Conservation (phyloP, 2,888 invertebrate genomes). For the Anthrax anthrax region DNA sequence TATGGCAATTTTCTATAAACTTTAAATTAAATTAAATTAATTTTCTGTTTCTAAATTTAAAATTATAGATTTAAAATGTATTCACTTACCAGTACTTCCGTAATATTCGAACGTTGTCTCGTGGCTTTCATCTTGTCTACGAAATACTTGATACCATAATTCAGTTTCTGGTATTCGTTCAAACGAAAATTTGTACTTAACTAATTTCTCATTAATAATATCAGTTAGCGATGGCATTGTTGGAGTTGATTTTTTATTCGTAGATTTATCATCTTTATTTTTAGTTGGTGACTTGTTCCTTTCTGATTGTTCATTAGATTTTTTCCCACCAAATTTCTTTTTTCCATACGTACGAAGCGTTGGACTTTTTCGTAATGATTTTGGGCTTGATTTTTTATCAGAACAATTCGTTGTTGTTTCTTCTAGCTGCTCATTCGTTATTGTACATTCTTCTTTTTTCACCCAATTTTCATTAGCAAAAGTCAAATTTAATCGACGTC, state of each 20-base stretch:
- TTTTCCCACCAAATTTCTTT: slow-evolving; percentile 1
- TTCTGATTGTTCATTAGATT: slow-evolving; percentile 1
- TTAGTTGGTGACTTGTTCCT: neutral
- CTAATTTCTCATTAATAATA: neutral
- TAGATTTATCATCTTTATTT: neutral
- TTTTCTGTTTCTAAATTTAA: too few relatives aligned
- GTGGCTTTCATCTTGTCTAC: slow-evolving; percentile 57
- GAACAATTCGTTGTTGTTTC: too few relatives aligned
- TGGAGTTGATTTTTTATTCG: neutral
- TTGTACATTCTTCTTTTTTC: too few relatives aligned
- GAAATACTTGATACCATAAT: slow-evolving; percentile 66
- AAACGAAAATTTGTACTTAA: slow-evolving; percentile 53
- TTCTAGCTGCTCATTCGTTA: too few relatives aligned
- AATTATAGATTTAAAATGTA: neutral
- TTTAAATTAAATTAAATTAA: too few relatives aligned
- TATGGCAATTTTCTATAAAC: slow-evolving; percentile 47
- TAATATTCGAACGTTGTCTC: slow-evolving; percentile 43
- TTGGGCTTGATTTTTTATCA: neutral
- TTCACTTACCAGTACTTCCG: slow-evolving; percentile 21
- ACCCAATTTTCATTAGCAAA: too few relatives aligned
- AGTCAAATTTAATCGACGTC: neutral
- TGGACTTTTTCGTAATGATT: neutral
- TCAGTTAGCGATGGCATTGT: neutral
- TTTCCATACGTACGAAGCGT: neutral
- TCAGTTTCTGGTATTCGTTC: slow-evolving; percentile 59